A percentile compares a stretch with the other conserved stretches of the same genome.
These are phyloP conservation scores for Halyomorpha halys DNA, from an alignment of 1,140 invertebrate genomes.

Conservation along the genomic window DNA sequence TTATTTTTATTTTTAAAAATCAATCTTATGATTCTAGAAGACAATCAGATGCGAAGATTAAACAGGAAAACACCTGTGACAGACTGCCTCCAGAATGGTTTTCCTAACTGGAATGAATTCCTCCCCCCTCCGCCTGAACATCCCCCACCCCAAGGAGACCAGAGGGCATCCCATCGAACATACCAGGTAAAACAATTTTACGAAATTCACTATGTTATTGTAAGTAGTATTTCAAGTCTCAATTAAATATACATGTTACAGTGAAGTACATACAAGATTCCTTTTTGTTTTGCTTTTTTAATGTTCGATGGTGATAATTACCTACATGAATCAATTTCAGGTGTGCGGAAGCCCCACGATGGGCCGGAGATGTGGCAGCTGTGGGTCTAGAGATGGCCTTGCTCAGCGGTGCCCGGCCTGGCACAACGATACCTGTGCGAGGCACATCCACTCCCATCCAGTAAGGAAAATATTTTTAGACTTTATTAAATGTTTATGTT, in stretches of 20 bases:
- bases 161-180: conserved; percentile 12
- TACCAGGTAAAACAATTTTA: conserved; percentile 13
- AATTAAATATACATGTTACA: neutral
- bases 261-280: neutral
- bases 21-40: neutral
- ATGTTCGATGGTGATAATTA: neutral
- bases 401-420: conserved; percentile 19
- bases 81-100: conserved; percentile 23
- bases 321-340: neutral
- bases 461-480: neutral
- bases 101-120: conserved; percentile 66
- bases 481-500: neutral
- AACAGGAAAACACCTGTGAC: conserved; percentile 19
- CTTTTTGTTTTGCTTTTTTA: neutral
- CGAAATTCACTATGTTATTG: neutral
- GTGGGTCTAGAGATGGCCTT: conserved; percentile 12
- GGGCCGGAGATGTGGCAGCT: conserved; percentile 22
- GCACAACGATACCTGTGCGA: conserved; percentile 21
- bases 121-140: conserved; percentile 69
- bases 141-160: conserved; percentile 47
- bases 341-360: conserved; percentile 22
- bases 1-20: neutral
- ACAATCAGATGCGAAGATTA: conserved; percentile 20
- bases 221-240: neutral
- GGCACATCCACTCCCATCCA: conserved; percentile 21